Conservation (phyloP, 2,797 vertebrate species). For the Tenualosa ilisha region DNA sequence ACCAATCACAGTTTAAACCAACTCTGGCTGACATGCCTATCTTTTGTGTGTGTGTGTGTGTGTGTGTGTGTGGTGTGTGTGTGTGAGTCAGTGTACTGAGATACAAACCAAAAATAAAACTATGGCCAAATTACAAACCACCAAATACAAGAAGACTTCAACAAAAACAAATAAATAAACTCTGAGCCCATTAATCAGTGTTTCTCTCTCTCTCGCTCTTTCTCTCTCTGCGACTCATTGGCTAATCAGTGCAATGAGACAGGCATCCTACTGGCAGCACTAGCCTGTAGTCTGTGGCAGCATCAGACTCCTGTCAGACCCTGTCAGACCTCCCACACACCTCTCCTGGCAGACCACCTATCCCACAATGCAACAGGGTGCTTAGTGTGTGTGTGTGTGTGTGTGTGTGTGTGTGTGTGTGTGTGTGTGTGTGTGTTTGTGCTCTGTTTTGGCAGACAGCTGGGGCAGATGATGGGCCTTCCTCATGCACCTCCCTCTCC, state of each 20-base stretch:
- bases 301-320: slow-evolving; percentile 12
- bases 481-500: neutral
- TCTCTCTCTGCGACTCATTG: neutral
- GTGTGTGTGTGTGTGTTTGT: slow-evolving; percentile 29
- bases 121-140: neutral
- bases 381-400: slow-evolving; percentile 6
- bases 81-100: neutral
- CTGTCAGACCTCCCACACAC: neutral
- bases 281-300: neutral
- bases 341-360: neutral
- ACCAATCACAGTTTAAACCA: neutral
- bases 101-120: neutral
- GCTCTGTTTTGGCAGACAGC: neutral
- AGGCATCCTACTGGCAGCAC: slow-evolving; percentile 19
- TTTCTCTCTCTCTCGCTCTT: neutral
- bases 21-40: neutral
- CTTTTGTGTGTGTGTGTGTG: neutral
- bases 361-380: neutral
- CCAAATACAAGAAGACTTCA: neutral
- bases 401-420: slow-evolving; percentile 27
- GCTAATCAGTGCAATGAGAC: slow-evolving; percentile 28
- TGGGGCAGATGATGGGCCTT: neutral
- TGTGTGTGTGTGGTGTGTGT: slow-evolving; percentile 4
- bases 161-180: neutral
- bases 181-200: neutral